phyloP scores from a whole-genome alignment of 2,888 invertebrate species.

The Lochmaea crataegi region DNA sequence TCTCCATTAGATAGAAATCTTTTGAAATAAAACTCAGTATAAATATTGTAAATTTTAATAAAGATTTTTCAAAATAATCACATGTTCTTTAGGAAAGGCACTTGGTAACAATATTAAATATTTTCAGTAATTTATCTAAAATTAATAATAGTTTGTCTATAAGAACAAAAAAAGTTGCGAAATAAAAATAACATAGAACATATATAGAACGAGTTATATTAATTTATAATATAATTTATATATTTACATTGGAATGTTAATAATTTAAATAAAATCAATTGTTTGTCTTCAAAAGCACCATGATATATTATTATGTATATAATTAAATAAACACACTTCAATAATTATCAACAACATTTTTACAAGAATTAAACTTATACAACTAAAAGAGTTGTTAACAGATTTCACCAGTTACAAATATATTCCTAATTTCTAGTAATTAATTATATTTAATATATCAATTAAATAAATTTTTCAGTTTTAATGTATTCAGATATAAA shows the following conservation, averaged over 20 bases:
- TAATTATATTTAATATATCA: background rate
- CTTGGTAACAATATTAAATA: constrained; percentile 11
- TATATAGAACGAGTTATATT: background rate
- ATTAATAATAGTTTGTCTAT: background rate
- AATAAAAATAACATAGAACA: too few species aligned
- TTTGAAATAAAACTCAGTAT: background rate
- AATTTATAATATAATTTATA: background rate
- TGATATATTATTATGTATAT: background rate
- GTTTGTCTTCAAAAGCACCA: background rate
- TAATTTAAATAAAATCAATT: too few species aligned
- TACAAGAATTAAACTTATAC: background rate
- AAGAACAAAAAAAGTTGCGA: background rate
- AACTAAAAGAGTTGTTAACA: too few species aligned
- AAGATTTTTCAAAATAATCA: background rate
- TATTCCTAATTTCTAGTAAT: too few species aligned
- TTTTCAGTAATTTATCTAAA: background rate
- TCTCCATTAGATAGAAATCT: background rate
- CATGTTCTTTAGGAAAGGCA: background rate
- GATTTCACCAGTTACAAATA: too few species aligned
- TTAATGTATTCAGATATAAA: too few species aligned
- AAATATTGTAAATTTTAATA: background rate
- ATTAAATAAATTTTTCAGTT: too few species aligned
- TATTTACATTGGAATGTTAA: background rate
- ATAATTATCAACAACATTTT: background rate
- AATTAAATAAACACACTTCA: background rate